Evolutionary conservation across 2,888 invertebrate species (phyloP).

Genomic region (Gnatocerus cornutus): DNA sequence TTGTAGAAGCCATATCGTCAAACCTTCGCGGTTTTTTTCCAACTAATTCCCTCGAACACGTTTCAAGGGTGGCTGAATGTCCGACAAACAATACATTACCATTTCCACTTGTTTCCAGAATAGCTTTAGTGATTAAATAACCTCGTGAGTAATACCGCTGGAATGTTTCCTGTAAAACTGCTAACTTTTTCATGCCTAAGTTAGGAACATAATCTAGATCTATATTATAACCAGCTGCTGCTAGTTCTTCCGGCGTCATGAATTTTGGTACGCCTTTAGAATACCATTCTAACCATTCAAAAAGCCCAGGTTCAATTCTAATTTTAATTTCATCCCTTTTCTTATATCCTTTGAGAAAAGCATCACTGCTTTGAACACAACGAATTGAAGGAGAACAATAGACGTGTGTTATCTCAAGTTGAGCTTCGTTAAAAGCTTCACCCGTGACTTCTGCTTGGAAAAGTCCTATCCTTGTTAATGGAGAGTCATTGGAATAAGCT

Average conservation of each 20-base stretch:
- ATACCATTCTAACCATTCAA: constrained; percentile 96
- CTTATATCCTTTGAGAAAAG: constrained; percentile 71
- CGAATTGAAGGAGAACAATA: constrained; percentile 93
- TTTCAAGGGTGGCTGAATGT: constrained; percentile 93
- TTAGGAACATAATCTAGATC: constrained; percentile 75
- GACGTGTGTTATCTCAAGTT: constrained; percentile 81
- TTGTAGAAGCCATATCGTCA: constrained; percentile 80
- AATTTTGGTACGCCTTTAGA: constrained; percentile 84
- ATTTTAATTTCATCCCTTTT: constrained; percentile 76
- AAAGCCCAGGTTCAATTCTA: constrained; percentile 90
- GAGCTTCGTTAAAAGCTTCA: constrained; percentile 84
- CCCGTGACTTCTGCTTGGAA: constrained; percentile 90
- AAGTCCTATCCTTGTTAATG: constrained; percentile 91
- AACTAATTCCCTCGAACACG: constrained; percentile 83
- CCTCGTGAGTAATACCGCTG: constrained; percentile 84
- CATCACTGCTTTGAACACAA: constrained; percentile 90
- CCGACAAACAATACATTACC: constrained; percentile 92
- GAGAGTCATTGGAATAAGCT: constrained; percentile 89
- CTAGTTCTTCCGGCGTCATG: constrained; percentile 83
- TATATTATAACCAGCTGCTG: constrained; percentile 83
- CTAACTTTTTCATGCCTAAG: constrained; percentile 83
- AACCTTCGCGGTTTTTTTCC: constrained; percentile 78
- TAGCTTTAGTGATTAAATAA: constrained; percentile 74
- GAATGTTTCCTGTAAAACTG: constrained; percentile 84
- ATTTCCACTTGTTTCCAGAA: constrained; percentile 74